phyloP scores from a whole-genome alignment of 35 echinoderm and acorn worm species.

The Diadema setosum region DNA sequence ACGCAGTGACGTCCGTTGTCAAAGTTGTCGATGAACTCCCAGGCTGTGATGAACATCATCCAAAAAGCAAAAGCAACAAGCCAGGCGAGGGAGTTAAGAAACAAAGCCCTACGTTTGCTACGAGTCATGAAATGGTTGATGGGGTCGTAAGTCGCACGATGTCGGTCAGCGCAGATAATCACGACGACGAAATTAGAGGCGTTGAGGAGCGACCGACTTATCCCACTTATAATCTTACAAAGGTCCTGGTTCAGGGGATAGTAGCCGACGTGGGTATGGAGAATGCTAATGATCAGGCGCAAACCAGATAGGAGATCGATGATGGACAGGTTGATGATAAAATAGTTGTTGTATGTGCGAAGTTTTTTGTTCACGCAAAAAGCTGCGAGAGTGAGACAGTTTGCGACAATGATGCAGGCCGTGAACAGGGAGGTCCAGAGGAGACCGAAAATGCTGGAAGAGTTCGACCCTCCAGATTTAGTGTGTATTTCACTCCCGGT shows the following conservation, averaged over 20 bases:
- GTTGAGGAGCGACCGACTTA: not conserved
- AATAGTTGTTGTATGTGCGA: slow-evolving; percentile 39
- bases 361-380: slow-evolving; percentile 16
- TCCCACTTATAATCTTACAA: not conserved
- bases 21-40: not conserved
- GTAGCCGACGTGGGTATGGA: not conserved
- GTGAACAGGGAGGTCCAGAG: not conserved
- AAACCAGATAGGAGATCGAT: not conserved
- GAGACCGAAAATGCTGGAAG: not conserved
- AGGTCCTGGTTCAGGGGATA: not conserved
- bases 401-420: not conserved
- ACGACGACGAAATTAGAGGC: not conserved
- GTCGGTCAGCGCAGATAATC: slow-evolving; percentile 28
- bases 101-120: not conserved
- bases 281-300: not conserved
- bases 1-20: not conserved
- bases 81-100: not conserved
- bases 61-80: not conserved
- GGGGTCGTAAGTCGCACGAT: slow-evolving; percentile 24
- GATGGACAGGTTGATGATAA: slow-evolving; percentile 39
- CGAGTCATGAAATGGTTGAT: not conserved
- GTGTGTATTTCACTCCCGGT: too few relatives aligned
- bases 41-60: not conserved
- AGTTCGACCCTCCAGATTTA: too few relatives aligned
- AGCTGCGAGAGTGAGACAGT: not conserved